Base-by-base conservation (phyloP, 1,140 invertebrate genomes). In the Drosophila lacertosa region DNA sequence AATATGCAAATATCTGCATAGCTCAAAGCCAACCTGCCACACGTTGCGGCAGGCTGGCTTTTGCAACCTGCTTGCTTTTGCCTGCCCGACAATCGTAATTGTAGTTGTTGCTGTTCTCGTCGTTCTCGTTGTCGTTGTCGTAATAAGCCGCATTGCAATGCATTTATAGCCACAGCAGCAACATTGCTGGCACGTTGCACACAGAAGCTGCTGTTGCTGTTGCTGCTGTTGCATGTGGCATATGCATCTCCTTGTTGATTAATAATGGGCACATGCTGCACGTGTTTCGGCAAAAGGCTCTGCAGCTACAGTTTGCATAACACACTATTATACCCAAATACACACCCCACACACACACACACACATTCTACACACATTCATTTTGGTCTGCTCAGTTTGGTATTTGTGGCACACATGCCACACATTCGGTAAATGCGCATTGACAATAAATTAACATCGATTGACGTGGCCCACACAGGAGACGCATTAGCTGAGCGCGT, bases 361-460 rank as follows among this genome's bases (percentile, higher is more conserved):
- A 11, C 58, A 63, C 60, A 47, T 24, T 57, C n/a, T n/a, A 51
- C 40, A 48, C 16, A 16, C 11, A 39, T 18, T 45, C 26, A 33
- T 16, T 11, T 11, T 7, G 20, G 42, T 13, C 26, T 45, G 26
- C 15, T 53, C 26, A 18, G 65, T 58, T 58, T 72, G 47, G 67
- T 66, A 71, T 71, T 66, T 66, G 63, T 66, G 68, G 53, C 63
- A 71, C 62, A 72, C 54, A 59, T 58, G 57, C 68, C 33, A 51
- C 54, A 59, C 64, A 66, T 66, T 71, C 44, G 63, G 54, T 37
- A 69, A 65, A 63, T 73, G 72, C 67, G 80, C 81, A 86, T 84
- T 86, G 80, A 84, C 80, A 84, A 84, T 84, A 84, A 84, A 84
- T 84, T 84, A 84, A 84, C 81, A 86, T 86, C 81, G 81, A 84